phyloP scores from a whole-genome alignment of 1,140 invertebrate genomes.

The Aphelinus certus region DNA sequence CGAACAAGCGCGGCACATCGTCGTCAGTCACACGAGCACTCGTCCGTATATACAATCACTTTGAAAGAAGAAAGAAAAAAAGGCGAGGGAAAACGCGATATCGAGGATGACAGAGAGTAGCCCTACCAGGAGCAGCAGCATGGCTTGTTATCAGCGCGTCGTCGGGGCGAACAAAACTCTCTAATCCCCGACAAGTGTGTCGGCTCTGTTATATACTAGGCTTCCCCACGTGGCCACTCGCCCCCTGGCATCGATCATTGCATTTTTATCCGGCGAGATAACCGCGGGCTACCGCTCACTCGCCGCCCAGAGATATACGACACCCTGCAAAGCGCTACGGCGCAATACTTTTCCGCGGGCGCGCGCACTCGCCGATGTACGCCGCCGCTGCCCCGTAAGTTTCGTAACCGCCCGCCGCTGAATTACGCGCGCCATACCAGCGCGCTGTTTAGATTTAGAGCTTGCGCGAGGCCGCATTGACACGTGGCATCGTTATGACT shows the following conservation, averaged over 20 bases:
- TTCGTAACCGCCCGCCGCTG: too few species aligned
- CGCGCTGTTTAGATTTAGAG: constrained; percentile 4
- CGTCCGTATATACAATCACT: too few species aligned
- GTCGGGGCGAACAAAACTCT: constrained; percentile 1
- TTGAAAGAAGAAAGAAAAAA: not conserved
- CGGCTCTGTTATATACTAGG: constrained; percentile 24
- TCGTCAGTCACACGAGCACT: too few species aligned
- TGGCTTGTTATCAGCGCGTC: not conserved
- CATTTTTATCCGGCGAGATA: constrained; percentile 18
- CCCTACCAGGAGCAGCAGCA: constrained; percentile 16
- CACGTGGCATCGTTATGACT: too few species aligned
- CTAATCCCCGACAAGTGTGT: constrained; percentile 6
- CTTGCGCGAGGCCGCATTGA: not conserved
- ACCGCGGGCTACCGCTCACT: not conserved
- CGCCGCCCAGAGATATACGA: constrained; percentile 5
- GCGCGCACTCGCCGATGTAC: too few species aligned
- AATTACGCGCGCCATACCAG: not conserved
- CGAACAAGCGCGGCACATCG: too few species aligned
- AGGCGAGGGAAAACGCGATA: not conserved
- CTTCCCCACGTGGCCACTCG: not conserved
- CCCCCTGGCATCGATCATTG: constrained; percentile 29
- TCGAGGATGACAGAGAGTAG: not conserved
- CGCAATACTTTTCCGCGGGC: too few species aligned
- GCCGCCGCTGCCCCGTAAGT: too few species aligned
- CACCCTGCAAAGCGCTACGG: too few species aligned